phyloP scores from a whole-genome alignment of 64 coral and sea anemone species.

The Montipora cactus region DNA sequence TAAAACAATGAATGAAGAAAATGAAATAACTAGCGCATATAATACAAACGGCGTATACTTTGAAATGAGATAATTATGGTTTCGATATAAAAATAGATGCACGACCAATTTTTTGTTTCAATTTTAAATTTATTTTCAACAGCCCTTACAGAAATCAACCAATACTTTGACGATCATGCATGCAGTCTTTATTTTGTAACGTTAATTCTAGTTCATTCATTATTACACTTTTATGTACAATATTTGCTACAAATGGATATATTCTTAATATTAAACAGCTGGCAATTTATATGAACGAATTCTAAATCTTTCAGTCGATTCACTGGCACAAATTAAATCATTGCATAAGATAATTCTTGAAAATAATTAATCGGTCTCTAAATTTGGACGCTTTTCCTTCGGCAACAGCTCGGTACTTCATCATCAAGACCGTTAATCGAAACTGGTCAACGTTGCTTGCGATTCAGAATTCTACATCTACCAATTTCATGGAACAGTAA shows the following conservation, averaged over 20 bases:
- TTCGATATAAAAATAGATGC: neutral
- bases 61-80: neutral
- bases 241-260: neutral
- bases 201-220: neutral
- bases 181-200: neutral
- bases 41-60: neutral
- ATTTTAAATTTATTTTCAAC: conserved; percentile 5
- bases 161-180: neutral
- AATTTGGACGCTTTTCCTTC: too few species aligned
- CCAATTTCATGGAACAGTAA: too few species aligned
- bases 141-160: neutral
- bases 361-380: too few species aligned
- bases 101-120: neutral
- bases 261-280: neutral
- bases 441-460: too few species aligned
- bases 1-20: conserved; percentile 29
- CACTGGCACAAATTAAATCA: too few species aligned
- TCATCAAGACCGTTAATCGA: too few species aligned
- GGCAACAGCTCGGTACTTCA: too few species aligned
- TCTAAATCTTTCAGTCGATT: too few species aligned
- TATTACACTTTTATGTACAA: conserved; percentile 19
- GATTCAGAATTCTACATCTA: too few species aligned
- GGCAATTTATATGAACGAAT: neutral
- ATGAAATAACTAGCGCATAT: neutral
- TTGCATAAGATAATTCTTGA: too few species aligned